Evolutionary conservation across 2,113 vertebrate species (phyloP).

Genomic region (Anoura caudifer): DNA sequence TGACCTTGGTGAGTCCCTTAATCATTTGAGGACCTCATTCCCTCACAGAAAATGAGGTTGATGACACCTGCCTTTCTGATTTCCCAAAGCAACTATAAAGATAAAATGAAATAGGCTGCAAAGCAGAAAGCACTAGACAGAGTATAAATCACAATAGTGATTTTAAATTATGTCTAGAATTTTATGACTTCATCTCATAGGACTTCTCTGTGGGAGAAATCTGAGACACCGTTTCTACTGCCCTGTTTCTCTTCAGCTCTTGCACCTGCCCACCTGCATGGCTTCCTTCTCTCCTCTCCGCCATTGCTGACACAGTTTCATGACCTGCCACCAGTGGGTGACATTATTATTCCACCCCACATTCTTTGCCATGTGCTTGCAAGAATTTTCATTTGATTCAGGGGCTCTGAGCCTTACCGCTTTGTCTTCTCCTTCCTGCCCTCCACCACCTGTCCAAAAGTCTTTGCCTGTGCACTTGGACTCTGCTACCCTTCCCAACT

Average conservation of each 20-base stretch:
- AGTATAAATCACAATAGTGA: conserved; percentile 26
- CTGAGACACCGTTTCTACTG: not conserved
- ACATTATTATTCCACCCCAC: not conserved
- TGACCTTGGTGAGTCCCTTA: conserved; percentile 27
- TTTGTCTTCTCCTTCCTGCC: not conserved
- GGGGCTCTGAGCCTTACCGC: not conserved
- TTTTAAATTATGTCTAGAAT: conserved; percentile 28
- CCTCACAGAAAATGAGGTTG: conserved; percentile 24
- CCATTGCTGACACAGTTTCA: not conserved
- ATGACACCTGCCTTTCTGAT: conserved; percentile 37
- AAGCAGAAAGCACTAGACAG: conserved; percentile 14
- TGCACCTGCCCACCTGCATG: not conserved
- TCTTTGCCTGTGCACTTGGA: not conserved
- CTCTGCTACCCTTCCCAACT: not conserved
- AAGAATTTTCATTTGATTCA: not conserved
- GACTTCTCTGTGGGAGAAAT: not conserved
- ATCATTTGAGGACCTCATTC: conserved; percentile 5
- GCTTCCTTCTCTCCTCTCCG: not conserved
- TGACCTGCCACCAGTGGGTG: not conserved
- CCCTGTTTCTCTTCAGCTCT: not conserved
- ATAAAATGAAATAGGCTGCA: conserved; percentile 55
- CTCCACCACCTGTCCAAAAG: not conserved
- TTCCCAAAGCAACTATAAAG: conserved; percentile 64
- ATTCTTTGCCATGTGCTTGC: not conserved
- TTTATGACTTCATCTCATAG: not conserved